phyloP scores from a whole-genome alignment of 2,113 vertebrate species.

The Stegastes partitus region DNA sequence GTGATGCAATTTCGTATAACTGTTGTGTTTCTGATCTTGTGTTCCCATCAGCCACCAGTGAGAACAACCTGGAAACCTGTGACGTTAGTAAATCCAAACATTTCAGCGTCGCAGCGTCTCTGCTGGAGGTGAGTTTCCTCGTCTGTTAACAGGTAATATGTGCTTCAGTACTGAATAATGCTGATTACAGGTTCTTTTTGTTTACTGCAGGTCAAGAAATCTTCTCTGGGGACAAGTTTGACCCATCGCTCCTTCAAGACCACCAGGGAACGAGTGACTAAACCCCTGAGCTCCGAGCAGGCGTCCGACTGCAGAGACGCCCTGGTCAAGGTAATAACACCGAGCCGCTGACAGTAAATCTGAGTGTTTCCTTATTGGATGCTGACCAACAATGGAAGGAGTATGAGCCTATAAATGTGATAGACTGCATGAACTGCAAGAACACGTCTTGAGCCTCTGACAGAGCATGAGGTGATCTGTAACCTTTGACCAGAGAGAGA shows the following conservation, averaged over 20 bases:
- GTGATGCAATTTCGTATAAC: neutral
- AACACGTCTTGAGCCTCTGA: neutral
- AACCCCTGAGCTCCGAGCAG: slow-evolving; percentile 87
- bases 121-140: slow-evolving; percentile 85
- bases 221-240: slow-evolving; percentile 86
- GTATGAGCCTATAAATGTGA: neutral
- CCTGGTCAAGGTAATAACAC: slow-evolving; percentile 90
- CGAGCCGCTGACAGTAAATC: neutral
- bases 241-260: slow-evolving; percentile 89
- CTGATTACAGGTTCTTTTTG: neutral
- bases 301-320: slow-evolving; percentile 91
- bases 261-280: slow-evolving; percentile 89
- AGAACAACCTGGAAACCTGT: slow-evolving; percentile 91
- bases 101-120: slow-evolving; percentile 82
- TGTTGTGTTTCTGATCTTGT: neutral
- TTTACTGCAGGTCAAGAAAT: slow-evolving; percentile 85
- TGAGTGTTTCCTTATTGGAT: slow-evolving; percentile 33
- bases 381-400: neutral
- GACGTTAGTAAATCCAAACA: slow-evolving; percentile 86
- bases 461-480: neutral
- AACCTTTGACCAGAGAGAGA: neutral
- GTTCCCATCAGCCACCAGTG: slow-evolving; percentile 81
- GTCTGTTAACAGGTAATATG: neutral
- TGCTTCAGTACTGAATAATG: neutral
- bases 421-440: neutral